phyloP scores from a whole-genome alignment of 2,797 vertebrate genomes.

The Sebastes diaconus region DNA sequence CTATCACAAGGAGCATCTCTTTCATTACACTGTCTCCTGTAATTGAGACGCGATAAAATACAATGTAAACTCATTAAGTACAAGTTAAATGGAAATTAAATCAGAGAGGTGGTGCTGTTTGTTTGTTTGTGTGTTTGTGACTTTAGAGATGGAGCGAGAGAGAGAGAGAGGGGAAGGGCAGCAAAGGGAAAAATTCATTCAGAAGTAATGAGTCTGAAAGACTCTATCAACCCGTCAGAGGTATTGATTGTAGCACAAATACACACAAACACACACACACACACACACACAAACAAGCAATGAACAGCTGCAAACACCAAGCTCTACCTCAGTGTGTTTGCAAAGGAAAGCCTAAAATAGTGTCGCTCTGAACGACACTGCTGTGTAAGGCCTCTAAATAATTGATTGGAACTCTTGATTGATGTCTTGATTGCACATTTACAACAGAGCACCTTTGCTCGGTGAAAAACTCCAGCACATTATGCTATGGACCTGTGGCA shows the following conservation, averaged over 20 bases:
- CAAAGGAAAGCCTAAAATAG: conserved; percentile 35
- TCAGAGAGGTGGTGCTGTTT: conserved; percentile 21
- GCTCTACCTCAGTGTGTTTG: conserved; percentile 22
- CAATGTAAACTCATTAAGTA: conserved; percentile 53
- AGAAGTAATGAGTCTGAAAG: conserved; percentile 39
- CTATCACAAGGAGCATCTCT: conserved; percentile 47
- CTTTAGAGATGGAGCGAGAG: conserved; percentile 9
- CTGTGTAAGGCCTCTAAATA: conserved; percentile 43
- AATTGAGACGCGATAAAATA: conserved; percentile 55
- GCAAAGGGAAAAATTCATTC: conserved; percentile 27
- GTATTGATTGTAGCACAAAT: conserved; percentile 45
- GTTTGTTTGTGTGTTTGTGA: conserved; percentile 24
- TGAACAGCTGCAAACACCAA: conserved; percentile 15
- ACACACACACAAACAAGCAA: background rate
- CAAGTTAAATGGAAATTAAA: conserved; percentile 52
- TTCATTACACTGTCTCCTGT: conserved; percentile 52
- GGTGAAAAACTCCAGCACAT: conserved; percentile 45
- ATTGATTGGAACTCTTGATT: conserved; percentile 57
- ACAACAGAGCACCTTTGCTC: conserved; percentile 29
- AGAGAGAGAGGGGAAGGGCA: background rate
- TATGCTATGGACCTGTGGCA: conserved; percentile 40
- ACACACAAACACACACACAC: background rate
- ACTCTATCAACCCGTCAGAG: conserved; percentile 35
- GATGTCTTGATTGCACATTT: conserved; percentile 59
- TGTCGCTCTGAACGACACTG: conserved; percentile 10